phyloP scores from a whole-genome alignment of 2,888 invertebrate species.

The Oithona nana region DNA sequence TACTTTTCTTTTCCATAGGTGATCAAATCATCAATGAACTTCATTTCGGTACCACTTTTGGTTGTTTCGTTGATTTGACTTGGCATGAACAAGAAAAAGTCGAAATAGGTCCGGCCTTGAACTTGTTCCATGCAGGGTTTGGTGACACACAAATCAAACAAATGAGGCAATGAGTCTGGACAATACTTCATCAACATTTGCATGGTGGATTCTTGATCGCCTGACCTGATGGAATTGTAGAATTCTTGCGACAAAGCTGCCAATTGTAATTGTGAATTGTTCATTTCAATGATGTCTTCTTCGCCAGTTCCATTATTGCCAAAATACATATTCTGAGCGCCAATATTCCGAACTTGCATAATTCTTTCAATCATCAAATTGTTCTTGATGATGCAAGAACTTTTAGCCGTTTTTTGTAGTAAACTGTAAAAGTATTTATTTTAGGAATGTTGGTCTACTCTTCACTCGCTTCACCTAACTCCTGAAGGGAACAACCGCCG shows the following conservation, averaged over 20 bases:
- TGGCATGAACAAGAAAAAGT: not conserved
- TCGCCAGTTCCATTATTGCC: not conserved
- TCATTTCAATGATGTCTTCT: not conserved
- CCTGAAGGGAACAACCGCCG: too few relatives aligned
- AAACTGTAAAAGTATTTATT: not conserved
- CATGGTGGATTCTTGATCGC: not conserved
- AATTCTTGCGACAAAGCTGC: not conserved
- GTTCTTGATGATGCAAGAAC: not conserved
- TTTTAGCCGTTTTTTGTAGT: slow-evolving; percentile 5
- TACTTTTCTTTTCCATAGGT: not conserved
- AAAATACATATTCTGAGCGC: not conserved
- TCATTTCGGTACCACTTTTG: not conserved
- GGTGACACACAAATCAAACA: not conserved
- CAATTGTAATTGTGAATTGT: not conserved
- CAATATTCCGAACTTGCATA: not conserved
- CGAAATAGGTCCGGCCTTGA: not conserved
- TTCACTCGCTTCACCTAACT: too few relatives aligned
- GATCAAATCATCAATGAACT: not conserved
- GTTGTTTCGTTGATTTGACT: not conserved
- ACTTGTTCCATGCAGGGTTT: not conserved
- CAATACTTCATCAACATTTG: not conserved
- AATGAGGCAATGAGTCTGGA: not conserved
- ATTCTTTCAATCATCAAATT: not conserved
- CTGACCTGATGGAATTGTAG: too few relatives aligned
- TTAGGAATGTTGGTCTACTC: too few relatives aligned